These are phyloP conservation scores for Orestias chungarensis DNA, from an alignment of 2,797 vertebrate genomes.

Conservation along the genomic window DNA sequence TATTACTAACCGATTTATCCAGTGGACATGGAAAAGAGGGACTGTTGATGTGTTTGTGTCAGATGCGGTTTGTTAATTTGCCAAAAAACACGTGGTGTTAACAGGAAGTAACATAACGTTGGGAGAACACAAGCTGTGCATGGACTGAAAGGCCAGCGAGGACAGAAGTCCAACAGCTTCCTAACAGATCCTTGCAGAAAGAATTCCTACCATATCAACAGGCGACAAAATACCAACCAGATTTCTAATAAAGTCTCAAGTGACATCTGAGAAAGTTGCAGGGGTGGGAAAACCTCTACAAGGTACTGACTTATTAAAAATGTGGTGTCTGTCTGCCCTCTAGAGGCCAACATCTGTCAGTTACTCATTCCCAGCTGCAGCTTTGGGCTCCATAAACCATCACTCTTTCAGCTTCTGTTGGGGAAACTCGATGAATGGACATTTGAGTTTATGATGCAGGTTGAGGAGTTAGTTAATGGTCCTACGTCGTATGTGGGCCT, in stretches of 20 bases:
- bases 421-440: neutral
- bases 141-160: neutral
- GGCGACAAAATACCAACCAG: no score
- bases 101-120: neutral
- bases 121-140: neutral
- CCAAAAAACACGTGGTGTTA: constrained; percentile 21
- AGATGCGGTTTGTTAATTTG: constrained; percentile 41
- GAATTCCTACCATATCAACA: neutral
- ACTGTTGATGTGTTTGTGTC: neutral
- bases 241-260: neutral
- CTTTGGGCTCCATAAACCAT: no score
- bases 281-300: no score
- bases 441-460: constrained; percentile 6
- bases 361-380: neutral
- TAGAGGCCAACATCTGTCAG: neutral
- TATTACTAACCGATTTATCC: neutral
- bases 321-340: neutral
- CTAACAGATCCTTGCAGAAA: neutral
- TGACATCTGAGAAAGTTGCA: neutral
- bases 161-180: neutral
- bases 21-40: neutral
- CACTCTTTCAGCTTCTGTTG: neutral
- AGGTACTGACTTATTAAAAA: neutral
- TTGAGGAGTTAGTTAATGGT: neutral
- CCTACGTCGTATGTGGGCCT: neutral